Evolutionary conservation across 2,113 vertebrate species (phyloP).

Genomic region (Struthio camelus): DNA sequence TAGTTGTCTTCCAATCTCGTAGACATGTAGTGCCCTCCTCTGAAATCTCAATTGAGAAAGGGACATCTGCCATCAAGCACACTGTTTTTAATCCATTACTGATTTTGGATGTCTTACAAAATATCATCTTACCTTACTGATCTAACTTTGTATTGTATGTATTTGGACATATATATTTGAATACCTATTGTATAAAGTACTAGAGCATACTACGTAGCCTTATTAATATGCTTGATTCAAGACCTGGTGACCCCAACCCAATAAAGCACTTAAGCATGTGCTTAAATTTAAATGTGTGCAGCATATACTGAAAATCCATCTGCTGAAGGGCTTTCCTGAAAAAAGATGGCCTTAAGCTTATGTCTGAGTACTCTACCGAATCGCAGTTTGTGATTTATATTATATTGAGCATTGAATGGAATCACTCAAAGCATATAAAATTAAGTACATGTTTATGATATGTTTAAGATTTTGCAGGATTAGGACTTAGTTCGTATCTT

Average conservation of each 20-base stretch:
- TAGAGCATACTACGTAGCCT: background rate
- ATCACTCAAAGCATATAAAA: background rate
- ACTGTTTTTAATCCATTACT: background rate
- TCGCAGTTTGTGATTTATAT: background rate
- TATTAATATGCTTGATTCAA: background rate
- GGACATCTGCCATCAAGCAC: background rate
- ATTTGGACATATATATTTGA: background rate
- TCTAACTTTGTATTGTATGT: background rate
- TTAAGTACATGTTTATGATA: background rate
- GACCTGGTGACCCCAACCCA: background rate
- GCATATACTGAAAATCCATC: background rate
- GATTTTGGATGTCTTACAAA: background rate
- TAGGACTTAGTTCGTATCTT: background rate
- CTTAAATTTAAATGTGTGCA: background rate
- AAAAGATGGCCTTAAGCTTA: background rate
- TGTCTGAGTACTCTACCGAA: background rate
- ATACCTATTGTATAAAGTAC: background rate
- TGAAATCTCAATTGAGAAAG: background rate
- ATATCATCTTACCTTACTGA: background rate
- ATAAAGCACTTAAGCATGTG: background rate
- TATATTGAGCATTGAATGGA: background rate
- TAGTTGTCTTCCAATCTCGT: background rate
- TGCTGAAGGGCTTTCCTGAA: background rate
- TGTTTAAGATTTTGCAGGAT: slow-evolving; percentile 2
- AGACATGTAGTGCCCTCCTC: background rate